Evolutionary conservation across 1,140 invertebrate species (phyloP).

Genomic region (Bradysia coprophila): DNA sequence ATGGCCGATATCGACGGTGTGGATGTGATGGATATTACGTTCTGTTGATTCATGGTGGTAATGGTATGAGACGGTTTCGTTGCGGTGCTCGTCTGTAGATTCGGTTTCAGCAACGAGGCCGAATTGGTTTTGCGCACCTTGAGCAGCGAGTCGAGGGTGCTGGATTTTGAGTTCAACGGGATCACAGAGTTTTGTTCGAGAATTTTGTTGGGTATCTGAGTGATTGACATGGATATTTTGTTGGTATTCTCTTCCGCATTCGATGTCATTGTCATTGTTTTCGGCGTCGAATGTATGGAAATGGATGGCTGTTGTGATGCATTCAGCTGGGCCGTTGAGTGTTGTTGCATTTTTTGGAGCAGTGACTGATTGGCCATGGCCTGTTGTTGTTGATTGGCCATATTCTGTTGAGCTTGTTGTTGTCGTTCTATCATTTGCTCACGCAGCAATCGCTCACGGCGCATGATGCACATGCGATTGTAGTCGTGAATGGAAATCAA

Average conservation of each 20-base stretch:
- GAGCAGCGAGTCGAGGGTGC: background rate
- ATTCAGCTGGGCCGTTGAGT: background rate
- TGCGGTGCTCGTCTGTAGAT: background rate
- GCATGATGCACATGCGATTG: slow-evolving; percentile 46
- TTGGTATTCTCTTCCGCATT: background rate
- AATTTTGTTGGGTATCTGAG: slow-evolving; percentile 4
- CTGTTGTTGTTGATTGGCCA: slow-evolving; percentile 5
- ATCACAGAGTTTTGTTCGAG: slow-evolving; percentile 4
- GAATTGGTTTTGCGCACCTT: background rate
- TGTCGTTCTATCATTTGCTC: slow-evolving; percentile 26
- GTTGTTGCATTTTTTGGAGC: background rate
- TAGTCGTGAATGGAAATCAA: slow-evolving; percentile 48
- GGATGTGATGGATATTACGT: background rate
- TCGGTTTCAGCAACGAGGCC: background rate
- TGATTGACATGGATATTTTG: background rate
- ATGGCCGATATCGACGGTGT: slow-evolving; percentile 1
- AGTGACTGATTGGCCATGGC: slow-evolving; percentile 7
- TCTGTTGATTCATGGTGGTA: background rate
- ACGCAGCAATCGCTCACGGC: slow-evolving; percentile 36
- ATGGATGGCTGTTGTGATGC: slow-evolving; percentile 5
- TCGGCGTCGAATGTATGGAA: background rate
- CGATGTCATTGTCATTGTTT: slow-evolving; percentile 3
- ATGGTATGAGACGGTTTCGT: background rate
- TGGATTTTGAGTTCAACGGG: background rate
- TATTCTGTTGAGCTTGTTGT: background rate